Evolutionary conservation across 1,140 invertebrate species (phyloP), one percentile per base, ranked within the genome.

Genomic region (Drosophila micromelanica): DNA sequence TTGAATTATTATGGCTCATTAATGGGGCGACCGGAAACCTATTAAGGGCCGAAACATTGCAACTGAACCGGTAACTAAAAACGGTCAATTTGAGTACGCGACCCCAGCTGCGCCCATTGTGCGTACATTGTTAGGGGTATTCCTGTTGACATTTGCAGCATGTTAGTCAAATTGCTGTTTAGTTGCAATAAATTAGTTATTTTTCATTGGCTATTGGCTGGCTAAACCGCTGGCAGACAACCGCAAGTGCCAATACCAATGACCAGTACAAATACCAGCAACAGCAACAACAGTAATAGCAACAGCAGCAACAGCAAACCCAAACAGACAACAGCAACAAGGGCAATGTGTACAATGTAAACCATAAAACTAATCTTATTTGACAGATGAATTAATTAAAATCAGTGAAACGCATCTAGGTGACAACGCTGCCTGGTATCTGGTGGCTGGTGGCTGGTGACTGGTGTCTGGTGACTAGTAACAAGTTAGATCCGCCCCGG

Each of bases 331-430:
- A 54, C 38, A 52, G 42, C 68, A 46, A 40, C 51, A 62, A 72
- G 46, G 42, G 37, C 61, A 43, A 13, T 67, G 73, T 62, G 49
- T 76, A 72, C 82, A 81, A 76, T 87, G 84, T 78, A 78, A 80
- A 84, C 85, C 73, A 89, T 89, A 89, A 89, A 89, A 89, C 84
- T 89, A 89, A 89, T 89, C 85, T 89, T 80, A 89, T 89, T 89
- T 89, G 84, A 89, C 84, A 89, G 84, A 89, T 89, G 84, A 89
- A 89, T 89, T 89, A 89, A 89, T 89, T 89, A 89, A 89, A 89
- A 89, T 89, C 84, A 84, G 84, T 84, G 80, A 74, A 90, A 89
- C 81, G 84, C 84, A 89, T 84, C 84, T 90, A 78, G 59, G 69
- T 68, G 81, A 67, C 79, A 78, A 65, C 79, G 54, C 56, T 37